Conservation (phyloP, 2,888 invertebrate species). For the Hemistola chrysoprasaria region DNA sequence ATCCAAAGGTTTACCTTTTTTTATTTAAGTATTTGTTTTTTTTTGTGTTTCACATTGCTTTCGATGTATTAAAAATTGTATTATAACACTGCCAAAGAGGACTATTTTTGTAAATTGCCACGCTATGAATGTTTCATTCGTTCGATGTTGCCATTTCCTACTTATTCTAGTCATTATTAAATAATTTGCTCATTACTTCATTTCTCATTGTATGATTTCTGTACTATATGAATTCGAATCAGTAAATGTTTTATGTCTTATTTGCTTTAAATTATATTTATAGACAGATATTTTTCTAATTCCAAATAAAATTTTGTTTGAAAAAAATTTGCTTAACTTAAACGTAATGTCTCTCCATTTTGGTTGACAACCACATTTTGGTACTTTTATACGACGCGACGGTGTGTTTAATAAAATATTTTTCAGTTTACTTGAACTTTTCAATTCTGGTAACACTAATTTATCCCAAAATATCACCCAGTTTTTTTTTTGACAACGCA, state of each 20-base stretch:
- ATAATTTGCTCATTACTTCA: slow-evolving; percentile 19
- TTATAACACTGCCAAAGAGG: slow-evolving; percentile 40
- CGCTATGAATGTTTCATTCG: neutral
- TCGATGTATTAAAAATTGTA: slow-evolving; percentile 1
- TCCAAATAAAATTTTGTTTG: no score
- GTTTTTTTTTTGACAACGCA: slow-evolving; percentile 1
- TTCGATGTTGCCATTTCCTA: slow-evolving; percentile 4
- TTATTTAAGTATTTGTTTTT: no score
- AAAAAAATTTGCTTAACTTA: no score
- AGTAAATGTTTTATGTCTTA: slow-evolving; percentile 21
- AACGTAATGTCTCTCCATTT: no score
- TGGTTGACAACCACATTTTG: slow-evolving; percentile 8
- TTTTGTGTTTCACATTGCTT: no score
- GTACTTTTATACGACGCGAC: slow-evolving; percentile 33
- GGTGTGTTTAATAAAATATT: slow-evolving; percentile 2
- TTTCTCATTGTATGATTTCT: slow-evolving; percentile 1
- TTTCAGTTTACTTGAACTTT: neutral
- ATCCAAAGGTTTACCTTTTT: no score
- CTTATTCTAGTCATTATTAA: slow-evolving; percentile 16
- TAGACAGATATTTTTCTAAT: no score
- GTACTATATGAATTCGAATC: slow-evolving; percentile 13
- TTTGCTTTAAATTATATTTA: neutral
- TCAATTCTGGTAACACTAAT: slow-evolving; percentile 1
- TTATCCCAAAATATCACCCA: slow-evolving; percentile 5
- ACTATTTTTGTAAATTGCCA: slow-evolving; percentile 1